Base-by-base conservation (phyloP, 2,113 vertebrate genomes). In the Platichthys flesus region DNA sequence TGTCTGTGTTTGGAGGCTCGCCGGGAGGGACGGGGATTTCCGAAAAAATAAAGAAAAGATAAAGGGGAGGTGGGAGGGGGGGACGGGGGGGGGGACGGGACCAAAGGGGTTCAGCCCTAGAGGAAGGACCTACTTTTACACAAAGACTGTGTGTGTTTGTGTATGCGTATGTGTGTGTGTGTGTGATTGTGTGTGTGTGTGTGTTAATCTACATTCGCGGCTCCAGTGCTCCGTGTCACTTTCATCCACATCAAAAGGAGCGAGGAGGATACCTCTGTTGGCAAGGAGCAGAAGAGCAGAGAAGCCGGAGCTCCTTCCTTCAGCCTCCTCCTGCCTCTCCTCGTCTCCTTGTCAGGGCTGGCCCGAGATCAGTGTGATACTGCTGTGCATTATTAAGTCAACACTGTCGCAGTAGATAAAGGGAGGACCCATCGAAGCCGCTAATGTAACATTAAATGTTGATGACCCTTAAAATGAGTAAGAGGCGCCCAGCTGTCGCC, bases 371-470 rank as follows among this genome's bases (percentile, higher is more conserved):
- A 79, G 63, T 74, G 70, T 71, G 87, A 86, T 75, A 67, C 76
- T 71, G 66, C 76, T 56, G 69, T 83, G 86, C 80, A 87, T 90
- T 91, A 91, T 89, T 86, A 81, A 92, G 85, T 91, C 89, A 89
- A 88, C 87, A 88, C 67, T 88, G 90, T 88, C 80, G 64, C 87
- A 86, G 83, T 66, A 86, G 91, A 90, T 89, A 85, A 87, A 85
- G 81, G 85, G 81, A 89, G 79, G 79, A 67, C 73, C 71, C 81
- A 84, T 81, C 58, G 77, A 90, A 89, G 84, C 87, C 81, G 14
- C 85, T 85, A 88, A 92, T 91, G 87, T 89, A 81, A 70, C 87
- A 92, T 93, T 90, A 92, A 92, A 91, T 85, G 85, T 90, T 93
- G 86, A 90, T 91, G 90, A 92, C 89, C 91, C 88, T 86, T 89